phyloP scores from a whole-genome alignment of 1,140 invertebrate species.

The Microvelia longipes region DNA sequence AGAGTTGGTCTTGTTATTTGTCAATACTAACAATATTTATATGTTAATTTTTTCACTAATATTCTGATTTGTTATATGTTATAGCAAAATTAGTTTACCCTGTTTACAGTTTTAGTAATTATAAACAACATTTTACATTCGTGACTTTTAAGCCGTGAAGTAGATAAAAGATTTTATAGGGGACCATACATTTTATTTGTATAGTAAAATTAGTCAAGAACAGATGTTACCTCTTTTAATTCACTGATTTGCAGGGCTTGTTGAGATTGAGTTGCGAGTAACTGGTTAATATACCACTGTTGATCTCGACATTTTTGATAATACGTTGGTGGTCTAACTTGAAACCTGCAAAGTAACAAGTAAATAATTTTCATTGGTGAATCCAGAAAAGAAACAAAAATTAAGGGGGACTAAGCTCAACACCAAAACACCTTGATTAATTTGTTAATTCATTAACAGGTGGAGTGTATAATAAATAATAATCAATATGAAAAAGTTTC shows the following conservation, averaged over 20 bases:
- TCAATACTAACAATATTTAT: no score
- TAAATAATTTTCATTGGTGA: no score
- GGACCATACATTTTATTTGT: not conserved
- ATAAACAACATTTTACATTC: no score
- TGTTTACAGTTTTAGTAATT: no score
- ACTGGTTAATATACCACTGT: slow-evolving; percentile 82
- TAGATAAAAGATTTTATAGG: not conserved
- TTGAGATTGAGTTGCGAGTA: slow-evolving; percentile 64
- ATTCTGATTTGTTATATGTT: no score
- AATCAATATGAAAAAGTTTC: no score
- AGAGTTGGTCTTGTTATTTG: no score
- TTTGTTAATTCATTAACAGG: no score
- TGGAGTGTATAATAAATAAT: no score
- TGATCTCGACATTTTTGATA: slow-evolving; percentile 85
- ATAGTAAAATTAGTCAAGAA: not conserved
- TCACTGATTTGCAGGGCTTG: slow-evolving; percentile 66
- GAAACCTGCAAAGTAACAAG: slow-evolving; percentile 55
- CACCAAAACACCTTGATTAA: not conserved
- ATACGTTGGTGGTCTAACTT: slow-evolving; percentile 83
- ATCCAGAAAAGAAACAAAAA: not conserved
- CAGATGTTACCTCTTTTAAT: slow-evolving; percentile 38
- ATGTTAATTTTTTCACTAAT: no score
- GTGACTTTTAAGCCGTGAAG: no score
- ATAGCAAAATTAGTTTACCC: no score
- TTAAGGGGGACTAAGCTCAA: not conserved